Evolutionary conservation across 2,113 vertebrate species (phyloP), one percentile per base, ranked within the genome.

Genomic region (Platichthys stellatus): DNA sequence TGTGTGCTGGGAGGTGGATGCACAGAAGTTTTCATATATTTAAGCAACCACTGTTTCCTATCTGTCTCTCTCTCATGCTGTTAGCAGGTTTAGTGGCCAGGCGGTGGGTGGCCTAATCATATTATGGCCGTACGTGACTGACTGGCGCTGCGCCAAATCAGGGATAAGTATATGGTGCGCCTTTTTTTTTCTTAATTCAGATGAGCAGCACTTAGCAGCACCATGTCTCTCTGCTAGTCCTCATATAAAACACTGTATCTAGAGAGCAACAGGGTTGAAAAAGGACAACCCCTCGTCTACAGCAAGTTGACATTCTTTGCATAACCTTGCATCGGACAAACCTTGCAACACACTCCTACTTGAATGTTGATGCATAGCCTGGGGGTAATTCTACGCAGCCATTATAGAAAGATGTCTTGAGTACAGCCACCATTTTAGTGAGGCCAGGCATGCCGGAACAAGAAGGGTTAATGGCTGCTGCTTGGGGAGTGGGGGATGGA

Each of bases 391-490:
- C 83, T 87, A 76, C 47, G 57, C 83, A 78, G 86, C 84, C 88
- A 92, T 90, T 89, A 90, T 84, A 84, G 88, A 90, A 80, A 86
- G 86, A 90, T 81, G 84, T 89, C 83, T 86, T 72, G 75, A 82
- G 67, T 72, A 83, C 20, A 90, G 90, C 87, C 89, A 91, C 88
- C 89, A 92, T 92, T 92, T 92, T 89, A 90, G 90, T 84, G 89
- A 90, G 86, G 74, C 83, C 75, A 89, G 90, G 89, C 92, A 83
- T 86, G 91, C 86, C 54, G 76, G 88, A 89, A 92, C 87, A 89
- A 81, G 90, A 92, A 86, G 91, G 90, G 92, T 93, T 93, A 93
- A 92, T 92, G 93, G 89, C 90, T 83, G 89, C 86, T 86, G 78
- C 89, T 87, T 58, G 78, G 80, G 72, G 89, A 89, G 82, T 77